phyloP scores from a whole-genome alignment of 1,140 invertebrate genomes.

The Antheraea mylitta region DNA sequence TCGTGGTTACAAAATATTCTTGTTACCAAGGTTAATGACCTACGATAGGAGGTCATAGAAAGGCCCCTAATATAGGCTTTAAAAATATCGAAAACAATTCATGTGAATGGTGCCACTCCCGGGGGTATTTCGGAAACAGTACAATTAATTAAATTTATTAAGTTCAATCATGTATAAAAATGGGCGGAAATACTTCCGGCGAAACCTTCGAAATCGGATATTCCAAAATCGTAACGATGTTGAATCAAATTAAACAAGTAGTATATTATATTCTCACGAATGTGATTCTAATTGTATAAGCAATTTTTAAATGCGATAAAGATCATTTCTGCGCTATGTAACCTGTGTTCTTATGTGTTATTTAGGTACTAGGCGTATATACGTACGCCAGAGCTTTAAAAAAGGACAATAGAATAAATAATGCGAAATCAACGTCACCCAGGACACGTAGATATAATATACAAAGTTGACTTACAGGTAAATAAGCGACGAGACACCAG shows the following conservation, averaged over 20 bases:
- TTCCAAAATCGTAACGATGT: background rate
- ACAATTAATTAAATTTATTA: background rate
- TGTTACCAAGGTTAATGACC: conserved; percentile 12
- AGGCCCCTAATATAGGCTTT: conserved; percentile 4
- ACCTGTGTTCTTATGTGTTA: no score
- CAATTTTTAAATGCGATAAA: no score
- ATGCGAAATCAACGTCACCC: conserved; percentile 56
- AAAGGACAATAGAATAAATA: conserved; percentile 15
- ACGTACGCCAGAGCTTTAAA: background rate
- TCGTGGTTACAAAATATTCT: background rate
- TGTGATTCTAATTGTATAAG: no score
- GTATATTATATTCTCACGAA: no score
- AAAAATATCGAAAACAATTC: background rate
- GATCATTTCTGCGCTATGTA: no score
- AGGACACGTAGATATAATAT: conserved; percentile 58
- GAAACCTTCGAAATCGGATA: conserved; percentile 9
- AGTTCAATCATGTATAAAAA: background rate
- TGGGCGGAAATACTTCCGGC: background rate
- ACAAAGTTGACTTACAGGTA: conserved; percentile 61
- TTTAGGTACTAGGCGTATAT: background rate
- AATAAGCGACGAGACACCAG: conserved; percentile 52
- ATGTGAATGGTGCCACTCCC: background rate
- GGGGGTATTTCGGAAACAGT: background rate
- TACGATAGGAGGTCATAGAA: conserved; percentile 7
- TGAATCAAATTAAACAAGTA: no score